Percentiles rank a stretch among this genome's conserved stretches.
phyloP scores from a whole-genome alignment of 2,888 invertebrate species.

The Crematogaster levior region DNA sequence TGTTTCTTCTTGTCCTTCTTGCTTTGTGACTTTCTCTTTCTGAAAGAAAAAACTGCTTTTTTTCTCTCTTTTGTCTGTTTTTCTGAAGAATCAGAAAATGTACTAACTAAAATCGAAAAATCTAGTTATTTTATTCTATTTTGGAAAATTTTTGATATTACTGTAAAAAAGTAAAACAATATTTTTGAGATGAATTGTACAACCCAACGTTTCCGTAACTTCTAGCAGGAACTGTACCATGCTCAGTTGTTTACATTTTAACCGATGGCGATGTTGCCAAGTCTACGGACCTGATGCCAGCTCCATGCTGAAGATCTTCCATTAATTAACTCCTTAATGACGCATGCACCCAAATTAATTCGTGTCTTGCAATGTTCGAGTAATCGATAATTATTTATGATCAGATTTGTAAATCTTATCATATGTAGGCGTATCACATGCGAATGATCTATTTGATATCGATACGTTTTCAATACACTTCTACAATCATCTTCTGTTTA shows the following conservation, averaged over 20 bases:
- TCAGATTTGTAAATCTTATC: constrained; percentile 38
- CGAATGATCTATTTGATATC: not conserved
- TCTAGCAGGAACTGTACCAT: constrained; percentile 78
- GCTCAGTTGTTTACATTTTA: constrained; percentile 85
- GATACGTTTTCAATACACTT: not conserved
- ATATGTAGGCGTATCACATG: not conserved
- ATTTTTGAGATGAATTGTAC: constrained; percentile 59
- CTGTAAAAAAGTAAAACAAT: not conserved
- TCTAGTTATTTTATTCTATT: not conserved
- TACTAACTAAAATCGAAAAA: not conserved
- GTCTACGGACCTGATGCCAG: constrained; percentile 82
- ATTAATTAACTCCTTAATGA: constrained; percentile 81
- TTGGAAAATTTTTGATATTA: not conserved
- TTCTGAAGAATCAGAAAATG: not conserved
- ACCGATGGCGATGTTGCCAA: constrained; percentile 83
- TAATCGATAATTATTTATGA: constrained; percentile 7
- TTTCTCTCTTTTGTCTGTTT: not conserved
- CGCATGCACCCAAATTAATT: constrained; percentile 73
- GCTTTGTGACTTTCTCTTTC: constrained; percentile 44
- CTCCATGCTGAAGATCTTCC: constrained; percentile 71
- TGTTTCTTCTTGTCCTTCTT: constrained; percentile 53
- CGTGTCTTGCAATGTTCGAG: constrained; percentile 51
- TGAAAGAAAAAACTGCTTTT: constrained; percentile 60
- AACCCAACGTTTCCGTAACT: constrained; percentile 54
- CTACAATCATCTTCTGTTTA: not conserved